Conservation (phyloP, 2,797 vertebrate species). For the Neoniphon sammara region DNA sequence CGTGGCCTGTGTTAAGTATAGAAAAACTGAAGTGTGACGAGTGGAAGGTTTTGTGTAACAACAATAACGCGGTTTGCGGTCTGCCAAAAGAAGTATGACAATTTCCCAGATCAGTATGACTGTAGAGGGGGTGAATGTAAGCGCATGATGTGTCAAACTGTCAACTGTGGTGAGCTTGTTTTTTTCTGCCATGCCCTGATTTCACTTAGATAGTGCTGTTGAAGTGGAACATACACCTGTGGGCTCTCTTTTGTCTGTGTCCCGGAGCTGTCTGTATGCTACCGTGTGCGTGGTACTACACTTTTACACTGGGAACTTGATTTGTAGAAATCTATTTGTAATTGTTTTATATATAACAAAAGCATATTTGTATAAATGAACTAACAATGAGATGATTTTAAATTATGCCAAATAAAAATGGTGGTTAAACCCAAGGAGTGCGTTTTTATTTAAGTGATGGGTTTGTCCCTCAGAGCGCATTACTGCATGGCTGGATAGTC, state of each 20-base stretch:
- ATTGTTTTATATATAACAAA: slow-evolving; percentile 88
- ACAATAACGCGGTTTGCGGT: slow-evolving; percentile 52
- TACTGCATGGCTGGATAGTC: not conserved
- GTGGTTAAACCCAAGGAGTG: slow-evolving; percentile 65
- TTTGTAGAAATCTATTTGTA: slow-evolving; percentile 85
- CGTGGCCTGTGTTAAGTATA: slow-evolving; percentile 67
- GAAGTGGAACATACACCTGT: slow-evolving; percentile 78
- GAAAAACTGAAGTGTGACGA: slow-evolving; percentile 58
- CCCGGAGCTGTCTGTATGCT: slow-evolving; percentile 75
- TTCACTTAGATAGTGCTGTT: slow-evolving; percentile 72
- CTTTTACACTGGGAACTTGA: slow-evolving; percentile 93
- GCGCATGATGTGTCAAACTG: slow-evolving; percentile 71
- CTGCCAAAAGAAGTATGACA: slow-evolving; percentile 65
- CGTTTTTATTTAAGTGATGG: not conserved
- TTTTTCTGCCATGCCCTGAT: slow-evolving; percentile 64
- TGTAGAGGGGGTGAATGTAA: slow-evolving; percentile 74
- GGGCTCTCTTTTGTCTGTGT: slow-evolving; percentile 70
- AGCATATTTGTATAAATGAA: slow-evolving; percentile 88
- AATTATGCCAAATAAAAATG: slow-evolving; percentile 88
- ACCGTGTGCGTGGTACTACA: slow-evolving; percentile 85
- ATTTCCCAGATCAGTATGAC: slow-evolving; percentile 44
- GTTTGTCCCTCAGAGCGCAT: not conserved
- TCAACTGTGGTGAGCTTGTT: slow-evolving; percentile 71
- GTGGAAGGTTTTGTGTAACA: slow-evolving; percentile 50
- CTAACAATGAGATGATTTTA: slow-evolving; percentile 89